Conservation (phyloP, 1,140 invertebrate genomes). For the Laupala kohalensis region DNA sequence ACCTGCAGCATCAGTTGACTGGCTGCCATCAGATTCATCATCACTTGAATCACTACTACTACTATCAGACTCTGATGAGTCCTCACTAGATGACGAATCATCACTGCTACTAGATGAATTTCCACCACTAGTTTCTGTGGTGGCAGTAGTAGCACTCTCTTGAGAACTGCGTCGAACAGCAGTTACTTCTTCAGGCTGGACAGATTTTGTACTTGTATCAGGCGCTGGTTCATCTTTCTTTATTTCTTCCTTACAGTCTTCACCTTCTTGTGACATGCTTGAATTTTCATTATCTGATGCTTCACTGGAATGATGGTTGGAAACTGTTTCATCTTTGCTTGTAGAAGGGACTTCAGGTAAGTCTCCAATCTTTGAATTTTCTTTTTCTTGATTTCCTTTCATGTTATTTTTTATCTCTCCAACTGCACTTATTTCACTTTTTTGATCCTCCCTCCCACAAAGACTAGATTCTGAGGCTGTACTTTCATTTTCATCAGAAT, state of each 20-base stretch:
- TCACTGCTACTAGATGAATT: conserved; percentile 10
- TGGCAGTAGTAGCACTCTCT: conserved; percentile 29
- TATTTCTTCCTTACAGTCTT: conserved; percentile 20
- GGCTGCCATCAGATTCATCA: neutral
- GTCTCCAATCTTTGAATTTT: neutral
- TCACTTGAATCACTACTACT: conserved; percentile 2
- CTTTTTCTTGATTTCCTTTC: neutral
- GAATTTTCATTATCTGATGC: conserved; percentile 3
- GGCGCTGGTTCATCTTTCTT: conserved; percentile 16
- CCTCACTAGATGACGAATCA: conserved; percentile 10
- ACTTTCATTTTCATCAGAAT: neutral
- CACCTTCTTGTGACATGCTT: neutral
- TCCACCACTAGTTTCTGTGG: conserved; percentile 16
- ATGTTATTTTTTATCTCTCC: neutral
- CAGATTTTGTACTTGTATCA: neutral
- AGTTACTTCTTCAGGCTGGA: conserved; percentile 18
- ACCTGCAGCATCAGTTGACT: neutral
- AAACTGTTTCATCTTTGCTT: neutral
- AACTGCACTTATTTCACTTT: neutral
- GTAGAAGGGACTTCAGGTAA: neutral
- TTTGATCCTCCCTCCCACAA: neutral
- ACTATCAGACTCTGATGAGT: conserved; percentile 4
- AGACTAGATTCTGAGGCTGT: too few species aligned
- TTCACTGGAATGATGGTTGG: neutral
- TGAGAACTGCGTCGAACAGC: conserved; percentile 29